phyloP scores from a whole-genome alignment of 2,888 invertebrate species.

The Gasteruption jaculator region DNA sequence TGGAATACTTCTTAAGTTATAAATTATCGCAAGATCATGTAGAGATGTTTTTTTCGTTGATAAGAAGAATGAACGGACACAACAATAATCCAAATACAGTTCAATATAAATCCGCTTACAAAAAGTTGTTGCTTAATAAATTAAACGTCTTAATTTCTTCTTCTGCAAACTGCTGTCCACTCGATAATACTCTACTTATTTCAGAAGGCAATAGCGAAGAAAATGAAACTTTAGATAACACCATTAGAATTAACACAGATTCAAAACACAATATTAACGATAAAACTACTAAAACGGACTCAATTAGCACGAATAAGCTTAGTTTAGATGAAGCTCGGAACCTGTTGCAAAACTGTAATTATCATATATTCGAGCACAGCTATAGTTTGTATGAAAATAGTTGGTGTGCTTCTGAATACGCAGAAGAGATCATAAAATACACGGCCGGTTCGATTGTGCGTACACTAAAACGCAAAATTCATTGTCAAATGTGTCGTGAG shows the following conservation, averaged over 20 bases:
- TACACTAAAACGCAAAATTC: not conserved
- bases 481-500: conserved; percentile 1
- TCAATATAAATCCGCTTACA: too few species aligned
- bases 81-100: too few species aligned
- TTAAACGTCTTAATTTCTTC: too few species aligned
- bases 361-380: conserved; percentile 1
- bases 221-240: conserved; percentile 1
- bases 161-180: too few species aligned
- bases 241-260: not conserved
- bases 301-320: not conserved
- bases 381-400: not conserved
- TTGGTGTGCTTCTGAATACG: conserved; percentile 1
- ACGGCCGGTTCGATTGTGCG: conserved; percentile 1
- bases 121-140: too few species aligned
- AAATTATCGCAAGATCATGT: too few species aligned
- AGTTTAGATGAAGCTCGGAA: not conserved
- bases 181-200: too few species aligned
- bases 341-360: not conserved
- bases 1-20: too few species aligned
- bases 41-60: too few species aligned
- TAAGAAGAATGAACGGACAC: too few species aligned
- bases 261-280: not conserved
- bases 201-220: not conserved
- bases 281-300: conserved; percentile 1
- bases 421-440: not conserved